A percentile compares a stretch with the other conserved stretches of the same genome.
Conservation (phyloP, 92 coral and sea anemone species). For the Porites lobata region DNA sequence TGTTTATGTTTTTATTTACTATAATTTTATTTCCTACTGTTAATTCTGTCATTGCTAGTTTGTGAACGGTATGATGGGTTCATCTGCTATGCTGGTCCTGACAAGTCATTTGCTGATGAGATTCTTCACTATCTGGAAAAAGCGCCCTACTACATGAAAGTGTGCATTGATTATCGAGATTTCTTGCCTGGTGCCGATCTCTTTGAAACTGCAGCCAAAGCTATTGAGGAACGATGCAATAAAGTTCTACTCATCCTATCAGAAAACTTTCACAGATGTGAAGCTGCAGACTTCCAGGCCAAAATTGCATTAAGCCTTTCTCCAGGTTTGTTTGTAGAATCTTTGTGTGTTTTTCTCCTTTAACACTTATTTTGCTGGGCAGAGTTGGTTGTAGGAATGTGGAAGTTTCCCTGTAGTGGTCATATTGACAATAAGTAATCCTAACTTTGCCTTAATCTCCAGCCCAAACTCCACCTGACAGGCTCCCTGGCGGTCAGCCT, state of each 20-base stretch:
- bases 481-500: too few relatives aligned
- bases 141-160: constrained; percentile 73
- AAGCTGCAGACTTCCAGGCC: constrained; percentile 85
- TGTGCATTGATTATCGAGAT: constrained; percentile 88
- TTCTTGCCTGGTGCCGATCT: constrained; percentile 69
- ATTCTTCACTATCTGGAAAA: constrained; percentile 71
- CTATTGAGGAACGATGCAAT: constrained; percentile 79
- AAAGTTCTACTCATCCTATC: constrained; percentile 84
- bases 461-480: too few relatives aligned
- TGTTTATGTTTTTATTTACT: too few relatives aligned
- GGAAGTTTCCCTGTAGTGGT: too few relatives aligned
- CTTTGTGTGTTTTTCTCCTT: too few relatives aligned
- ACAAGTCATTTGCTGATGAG: constrained; percentile 82
- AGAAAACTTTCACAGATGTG: constrained; percentile 71
- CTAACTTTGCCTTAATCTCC: too few relatives aligned
- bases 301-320: constrained; percentile 83
- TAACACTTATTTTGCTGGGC: too few relatives aligned
- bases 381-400: too few relatives aligned
- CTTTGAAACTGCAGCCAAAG: constrained; percentile 59
- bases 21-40: constrained; percentile 4
- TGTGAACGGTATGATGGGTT: constrained; percentile 82
- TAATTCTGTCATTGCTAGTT: background rate
- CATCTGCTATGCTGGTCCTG: constrained; percentile 81
- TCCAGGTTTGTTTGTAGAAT: constrained; percentile 75
- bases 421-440: too few relatives aligned